These are phyloP conservation scores for Hypsopygia costalis DNA, from an alignment of 2,888 invertebrate genomes.

Conservation along the genomic window DNA sequence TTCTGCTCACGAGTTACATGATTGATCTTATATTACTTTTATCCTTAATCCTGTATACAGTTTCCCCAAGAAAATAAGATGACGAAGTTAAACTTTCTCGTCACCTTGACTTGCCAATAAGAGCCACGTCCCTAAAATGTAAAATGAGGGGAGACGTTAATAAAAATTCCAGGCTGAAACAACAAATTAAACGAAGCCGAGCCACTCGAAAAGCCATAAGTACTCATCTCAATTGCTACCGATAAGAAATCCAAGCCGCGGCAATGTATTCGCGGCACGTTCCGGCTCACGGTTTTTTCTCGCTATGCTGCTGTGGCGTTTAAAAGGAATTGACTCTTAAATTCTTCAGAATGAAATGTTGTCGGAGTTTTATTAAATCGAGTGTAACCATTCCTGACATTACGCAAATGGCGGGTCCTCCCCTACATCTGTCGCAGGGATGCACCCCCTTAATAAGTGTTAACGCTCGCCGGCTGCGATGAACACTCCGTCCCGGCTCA, in stretches of 20 bases:
- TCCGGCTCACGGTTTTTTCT: constrained; percentile 77
- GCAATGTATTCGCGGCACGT: constrained; percentile 78
- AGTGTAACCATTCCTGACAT: constrained; percentile 80
- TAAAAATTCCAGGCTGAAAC: constrained; percentile 79
- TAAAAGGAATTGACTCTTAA: constrained; percentile 79
- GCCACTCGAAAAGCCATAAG: constrained; percentile 81
- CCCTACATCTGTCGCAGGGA: constrained; percentile 80
- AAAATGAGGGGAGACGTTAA: constrained; percentile 76
- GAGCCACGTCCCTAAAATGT: constrained; percentile 59
- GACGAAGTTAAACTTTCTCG: constrained; percentile 44
- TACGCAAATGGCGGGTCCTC: constrained; percentile 78
- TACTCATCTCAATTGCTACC: constrained; percentile 80
- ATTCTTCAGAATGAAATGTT: constrained; percentile 78
- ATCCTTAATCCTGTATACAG: neutral
- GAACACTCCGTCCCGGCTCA: constrained; percentile 70
- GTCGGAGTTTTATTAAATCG: constrained; percentile 80
- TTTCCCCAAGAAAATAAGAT: constrained; percentile 22
- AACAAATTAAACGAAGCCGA: constrained; percentile 81
- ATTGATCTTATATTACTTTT: no score
- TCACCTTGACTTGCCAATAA: constrained; percentile 54
- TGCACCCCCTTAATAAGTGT: constrained; percentile 81
- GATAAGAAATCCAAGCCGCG: constrained; percentile 79
- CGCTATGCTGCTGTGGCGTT: constrained; percentile 72
- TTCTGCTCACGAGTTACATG: neutral
- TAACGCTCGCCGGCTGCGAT: constrained; percentile 77